Conservation (phyloP, 2,888 invertebrate species). For the Aporophyla lueneburgensis region DNA sequence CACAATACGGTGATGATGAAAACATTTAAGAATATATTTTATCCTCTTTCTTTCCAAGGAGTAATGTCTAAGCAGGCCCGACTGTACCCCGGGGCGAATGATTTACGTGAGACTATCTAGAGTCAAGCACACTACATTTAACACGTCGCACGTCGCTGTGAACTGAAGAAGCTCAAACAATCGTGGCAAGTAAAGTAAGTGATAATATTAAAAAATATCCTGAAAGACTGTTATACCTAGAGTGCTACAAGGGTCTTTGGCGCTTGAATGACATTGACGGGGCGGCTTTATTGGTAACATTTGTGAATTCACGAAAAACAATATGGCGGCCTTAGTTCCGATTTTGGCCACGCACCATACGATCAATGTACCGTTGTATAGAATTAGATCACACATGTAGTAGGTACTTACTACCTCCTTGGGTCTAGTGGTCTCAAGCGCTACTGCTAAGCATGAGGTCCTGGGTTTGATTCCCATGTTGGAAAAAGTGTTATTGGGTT, state of each 20-base stretch:
- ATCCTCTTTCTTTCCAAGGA: constrained; percentile 58
- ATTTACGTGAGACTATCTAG: constrained; percentile 71
- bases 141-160: constrained; percentile 57
- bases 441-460: too few species aligned
- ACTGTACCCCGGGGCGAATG: constrained; percentile 73
- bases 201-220: neutral
- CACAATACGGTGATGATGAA: neutral
- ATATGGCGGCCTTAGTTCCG: neutral
- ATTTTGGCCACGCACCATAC: neutral
- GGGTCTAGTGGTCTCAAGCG: too few species aligned
- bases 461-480: too few species aligned
- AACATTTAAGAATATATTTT: neutral
- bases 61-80: constrained; percentile 73
- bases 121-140: constrained; percentile 74
- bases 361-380: neutral
- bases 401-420: too few species aligned
- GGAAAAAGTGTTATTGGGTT: too few species aligned
- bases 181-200: constrained; percentile 72
- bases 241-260: too few species aligned
- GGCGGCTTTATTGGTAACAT: too few species aligned
- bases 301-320: too few species aligned
- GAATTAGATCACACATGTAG: neutral
- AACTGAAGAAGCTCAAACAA: constrained; percentile 70
- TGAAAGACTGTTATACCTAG: neutral
- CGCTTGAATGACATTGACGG: too few species aligned